Conservation (phyloP, 1,140 invertebrate genomes). For the Dermatophagoides farinae region DNA sequence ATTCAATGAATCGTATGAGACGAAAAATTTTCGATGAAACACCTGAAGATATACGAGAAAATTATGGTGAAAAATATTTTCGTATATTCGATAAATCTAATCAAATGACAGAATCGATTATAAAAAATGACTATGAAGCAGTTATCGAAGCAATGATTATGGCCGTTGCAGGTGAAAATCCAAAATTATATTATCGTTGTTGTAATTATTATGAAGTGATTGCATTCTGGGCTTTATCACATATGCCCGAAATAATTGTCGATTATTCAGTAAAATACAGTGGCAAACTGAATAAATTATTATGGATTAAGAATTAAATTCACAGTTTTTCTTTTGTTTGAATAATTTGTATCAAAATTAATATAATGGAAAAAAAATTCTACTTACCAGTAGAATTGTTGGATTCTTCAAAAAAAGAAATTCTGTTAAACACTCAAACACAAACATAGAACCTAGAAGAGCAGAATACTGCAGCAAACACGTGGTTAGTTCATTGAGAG, state of each 20-base stretch:
- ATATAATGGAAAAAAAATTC: neutral
- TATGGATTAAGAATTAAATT: neutral
- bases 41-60: constrained; percentile 22
- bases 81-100: constrained; percentile 20
- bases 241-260: neutral
- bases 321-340: neutral
- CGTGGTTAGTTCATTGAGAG: neutral
- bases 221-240: neutral
- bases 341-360: neutral
- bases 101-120: constrained; percentile 4
- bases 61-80: constrained; percentile 25
- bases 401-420: neutral
- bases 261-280: neutral
- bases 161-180: constrained; percentile 20
- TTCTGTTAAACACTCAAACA: neutral
- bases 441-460: neutral
- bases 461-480: neutral
- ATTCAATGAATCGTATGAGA: neutral
- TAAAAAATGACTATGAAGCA: constrained; percentile 22
- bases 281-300: neutral
- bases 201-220: neutral
- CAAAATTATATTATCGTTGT: constrained; percentile 9
- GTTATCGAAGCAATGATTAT: constrained; percentile 25
- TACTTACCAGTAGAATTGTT: neutral
- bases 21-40: constrained; percentile 22